These are phyloP conservation scores for Boloria euphrosyne DNA, from an alignment of 2,888 invertebrate species.

Conservation along the genomic window DNA sequence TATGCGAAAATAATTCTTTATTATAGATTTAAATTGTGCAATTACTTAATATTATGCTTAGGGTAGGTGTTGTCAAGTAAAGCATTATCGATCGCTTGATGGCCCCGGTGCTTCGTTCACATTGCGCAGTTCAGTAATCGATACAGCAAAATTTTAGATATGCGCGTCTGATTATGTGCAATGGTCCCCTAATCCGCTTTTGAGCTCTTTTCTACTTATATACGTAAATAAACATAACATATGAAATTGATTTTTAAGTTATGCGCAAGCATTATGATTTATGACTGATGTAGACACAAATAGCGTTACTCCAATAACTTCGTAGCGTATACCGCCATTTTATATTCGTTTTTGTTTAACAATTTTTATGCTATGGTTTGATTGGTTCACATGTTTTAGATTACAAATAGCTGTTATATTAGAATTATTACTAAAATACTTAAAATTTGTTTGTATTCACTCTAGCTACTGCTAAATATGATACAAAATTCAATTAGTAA, in stretches of 20 bases:
- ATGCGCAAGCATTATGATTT: conserved; percentile 4
- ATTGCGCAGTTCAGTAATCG: conserved; percentile 57
- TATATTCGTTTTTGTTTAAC: conserved; percentile 12
- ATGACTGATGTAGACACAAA: conserved; percentile 8
- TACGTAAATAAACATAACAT: not conserved
- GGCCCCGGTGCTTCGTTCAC: conserved; percentile 51
- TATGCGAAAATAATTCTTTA: conserved; percentile 8
- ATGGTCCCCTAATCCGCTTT: not conserved
- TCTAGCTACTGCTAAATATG: too few relatives aligned
- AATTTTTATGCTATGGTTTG: not conserved
- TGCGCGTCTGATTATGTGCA: not conserved
- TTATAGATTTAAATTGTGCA: not conserved
- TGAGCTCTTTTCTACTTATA: too few relatives aligned
- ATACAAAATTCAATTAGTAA: too few relatives aligned
- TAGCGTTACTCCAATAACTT: conserved; percentile 4
- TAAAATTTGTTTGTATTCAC: too few relatives aligned
- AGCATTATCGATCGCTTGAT: conserved; percentile 61
- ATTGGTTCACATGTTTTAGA: not conserved
- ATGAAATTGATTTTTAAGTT: not conserved
- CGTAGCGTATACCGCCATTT: conserved; percentile 24
- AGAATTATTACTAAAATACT: too few relatives aligned
- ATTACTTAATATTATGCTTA: not conserved
- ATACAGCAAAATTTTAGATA: conserved; percentile 38
- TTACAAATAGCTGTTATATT: too few relatives aligned
- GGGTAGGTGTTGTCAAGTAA: not conserved